phyloP scores from a whole-genome alignment of 1,140 invertebrate species.

The Apis dorsata region DNA sequence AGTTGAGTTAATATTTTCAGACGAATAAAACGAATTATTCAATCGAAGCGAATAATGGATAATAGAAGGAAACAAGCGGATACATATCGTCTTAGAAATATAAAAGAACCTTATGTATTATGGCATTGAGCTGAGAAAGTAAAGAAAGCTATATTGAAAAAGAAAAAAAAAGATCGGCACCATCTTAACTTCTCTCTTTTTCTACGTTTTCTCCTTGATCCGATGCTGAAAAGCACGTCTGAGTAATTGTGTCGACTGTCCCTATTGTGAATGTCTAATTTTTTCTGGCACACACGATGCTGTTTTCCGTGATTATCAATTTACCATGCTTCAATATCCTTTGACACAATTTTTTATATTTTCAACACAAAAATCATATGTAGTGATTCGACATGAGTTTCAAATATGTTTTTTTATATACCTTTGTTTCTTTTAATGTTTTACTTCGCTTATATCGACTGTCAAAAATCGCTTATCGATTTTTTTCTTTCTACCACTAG shows the following conservation, averaged over 20 bases:
- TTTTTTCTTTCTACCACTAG: neutral
- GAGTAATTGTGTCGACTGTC: conserved; percentile 49
- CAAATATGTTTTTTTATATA: neutral
- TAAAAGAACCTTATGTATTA: too few relatives aligned
- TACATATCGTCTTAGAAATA: conserved; percentile 26
- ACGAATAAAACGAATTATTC: conserved; percentile 68
- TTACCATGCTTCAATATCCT: neutral
- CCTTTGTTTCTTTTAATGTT: neutral
- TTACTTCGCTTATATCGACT: neutral
- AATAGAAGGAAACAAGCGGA: neutral
- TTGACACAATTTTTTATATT: neutral
- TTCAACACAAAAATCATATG: neutral
- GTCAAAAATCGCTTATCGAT: neutral
- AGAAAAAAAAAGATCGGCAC: conserved; percentile 24
- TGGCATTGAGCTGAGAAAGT: neutral
- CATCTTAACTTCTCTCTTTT: conserved; percentile 20
- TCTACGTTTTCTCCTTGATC: conserved; percentile 12
- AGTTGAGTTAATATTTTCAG: conserved; percentile 63
- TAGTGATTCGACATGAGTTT: neutral
- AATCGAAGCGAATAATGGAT: neutral
- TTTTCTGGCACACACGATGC: conserved; percentile 27
- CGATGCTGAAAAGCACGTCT: conserved; percentile 34
- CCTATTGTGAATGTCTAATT: conserved; percentile 45
- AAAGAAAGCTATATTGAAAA: conserved; percentile 44
- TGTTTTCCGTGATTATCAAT: conserved; percentile 3